Conservation (phyloP, 2,888 invertebrate genomes). For the Melolontha melolontha region DNA sequence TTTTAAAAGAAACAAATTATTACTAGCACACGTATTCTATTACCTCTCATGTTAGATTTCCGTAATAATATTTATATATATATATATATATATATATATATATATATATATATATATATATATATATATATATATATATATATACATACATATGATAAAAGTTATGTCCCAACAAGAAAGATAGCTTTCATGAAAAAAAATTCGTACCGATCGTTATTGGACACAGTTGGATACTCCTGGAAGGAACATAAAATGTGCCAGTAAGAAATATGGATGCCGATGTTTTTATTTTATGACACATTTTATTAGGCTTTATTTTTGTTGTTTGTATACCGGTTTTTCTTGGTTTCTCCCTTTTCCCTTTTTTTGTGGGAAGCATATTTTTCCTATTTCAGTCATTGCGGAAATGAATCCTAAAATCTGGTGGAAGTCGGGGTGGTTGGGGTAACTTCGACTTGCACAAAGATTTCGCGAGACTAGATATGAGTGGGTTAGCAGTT, state of each 20-base stretch:
- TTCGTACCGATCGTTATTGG: constrained; percentile 40
- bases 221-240: constrained; percentile 34
- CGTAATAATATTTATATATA: constrained; percentile 32
- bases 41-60: constrained; percentile 23
- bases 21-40: constrained; percentile 37
- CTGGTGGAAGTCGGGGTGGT: constrained; percentile 5
- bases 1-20: constrained; percentile 38
- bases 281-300: constrained; percentile 41
- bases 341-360: background rate
- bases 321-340: constrained; percentile 30
- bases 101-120: constrained; percentile 24
- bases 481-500: constrained; percentile 12
- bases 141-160: constrained; percentile 25
- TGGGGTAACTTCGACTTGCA: background rate
- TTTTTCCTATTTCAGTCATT: constrained; percentile 12
- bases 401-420: constrained; percentile 40
- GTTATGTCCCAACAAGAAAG: constrained; percentile 24
- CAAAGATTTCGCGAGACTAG: background rate
- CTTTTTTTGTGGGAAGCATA: background rate
- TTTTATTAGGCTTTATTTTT: constrained; percentile 40
- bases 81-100: constrained; percentile 21
- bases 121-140: constrained; percentile 25
- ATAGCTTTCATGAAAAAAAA: constrained; percentile 30
- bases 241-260: constrained; percentile 32
- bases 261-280: constrained; percentile 38